Conservation (phyloP, 2,797 vertebrate genomes). For the Megaceryle alcyon region DNA sequence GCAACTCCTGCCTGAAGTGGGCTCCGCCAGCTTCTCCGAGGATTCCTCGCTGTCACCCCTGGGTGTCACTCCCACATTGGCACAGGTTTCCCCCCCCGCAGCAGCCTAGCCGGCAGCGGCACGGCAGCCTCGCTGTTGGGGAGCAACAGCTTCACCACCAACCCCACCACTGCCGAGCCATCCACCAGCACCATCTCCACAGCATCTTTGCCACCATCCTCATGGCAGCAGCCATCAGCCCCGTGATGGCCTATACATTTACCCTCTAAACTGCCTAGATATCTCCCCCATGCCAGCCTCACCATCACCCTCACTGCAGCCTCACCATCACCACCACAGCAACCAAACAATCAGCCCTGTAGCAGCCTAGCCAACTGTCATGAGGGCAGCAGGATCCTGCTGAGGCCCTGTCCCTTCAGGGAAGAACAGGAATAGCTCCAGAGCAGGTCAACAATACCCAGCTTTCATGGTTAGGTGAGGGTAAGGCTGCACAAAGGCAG, state of each 20-base stretch:
- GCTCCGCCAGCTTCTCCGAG: no score
- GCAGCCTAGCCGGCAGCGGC: background rate
- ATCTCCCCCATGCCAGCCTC: background rate
- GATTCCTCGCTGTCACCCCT: background rate
- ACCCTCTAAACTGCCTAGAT: background rate
- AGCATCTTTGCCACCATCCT: background rate
- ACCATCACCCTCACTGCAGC: no score
- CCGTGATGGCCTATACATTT: background rate
- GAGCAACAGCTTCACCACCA: background rate
- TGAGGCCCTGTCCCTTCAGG: background rate
- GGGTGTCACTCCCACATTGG: background rate
- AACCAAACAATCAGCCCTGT: background rate
- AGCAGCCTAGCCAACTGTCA: accelerated
- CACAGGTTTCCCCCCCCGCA: background rate
- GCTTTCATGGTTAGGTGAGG: background rate
- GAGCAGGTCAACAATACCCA: accelerated
- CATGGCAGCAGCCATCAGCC: background rate
- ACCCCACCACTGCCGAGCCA: background rate
- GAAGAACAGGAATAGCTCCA: background rate
- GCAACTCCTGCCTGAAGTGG: background rate
- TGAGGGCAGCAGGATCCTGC: background rate
- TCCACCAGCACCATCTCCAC: no score
- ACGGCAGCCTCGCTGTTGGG: background rate
- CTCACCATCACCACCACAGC: background rate
- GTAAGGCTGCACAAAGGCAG: background rate